A percentile compares a stretch with the other conserved stretches of the same genome.
Evolutionary conservation across 30 jellyfish, hydroid and myxozoan genomes (phyloP).

Genomic region (Clytia hemisphaerica): DNA sequence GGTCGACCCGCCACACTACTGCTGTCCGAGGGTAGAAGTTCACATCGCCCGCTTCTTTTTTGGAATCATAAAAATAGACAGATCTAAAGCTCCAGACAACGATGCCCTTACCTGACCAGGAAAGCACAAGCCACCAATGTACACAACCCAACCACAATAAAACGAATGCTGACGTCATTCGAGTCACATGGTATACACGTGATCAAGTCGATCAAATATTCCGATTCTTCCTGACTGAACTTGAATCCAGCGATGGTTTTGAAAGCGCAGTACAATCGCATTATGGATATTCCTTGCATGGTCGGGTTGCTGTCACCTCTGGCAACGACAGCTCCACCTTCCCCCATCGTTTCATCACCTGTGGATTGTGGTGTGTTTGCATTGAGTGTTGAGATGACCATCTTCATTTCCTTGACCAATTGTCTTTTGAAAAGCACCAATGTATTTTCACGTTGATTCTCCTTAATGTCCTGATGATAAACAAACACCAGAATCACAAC

Average conservation of each 20-base stretch:
- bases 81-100: no score
- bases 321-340: constrained; percentile 33
- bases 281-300: constrained; percentile 67
- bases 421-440: constrained; percentile 16
- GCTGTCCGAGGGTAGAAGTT: no score
- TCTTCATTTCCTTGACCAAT: constrained; percentile 18
- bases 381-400: no score
- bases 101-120: constrained; percentile 57
- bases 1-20: no score
- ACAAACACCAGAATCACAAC: neutral
- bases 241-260: constrained; percentile 76
- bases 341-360: no score
- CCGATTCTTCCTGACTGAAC: constrained; percentile 77
- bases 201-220: constrained; percentile 63
- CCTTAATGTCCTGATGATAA: constrained; percentile 14
- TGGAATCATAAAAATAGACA: no score
- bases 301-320: constrained; percentile 19
- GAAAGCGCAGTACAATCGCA: constrained; percentile 83
- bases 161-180: constrained; percentile 85
- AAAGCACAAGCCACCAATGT: constrained; percentile 84
- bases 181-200: constrained; percentile 81
- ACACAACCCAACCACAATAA: constrained; percentile 68
- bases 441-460: constrained; percentile 18
- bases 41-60: no score
- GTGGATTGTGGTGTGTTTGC: no score